Evolutionary conservation across 2,113 vertebrate species (phyloP), one percentile per base, ranked within the genome.

Genomic region (Cichladusa arquata): DNA sequence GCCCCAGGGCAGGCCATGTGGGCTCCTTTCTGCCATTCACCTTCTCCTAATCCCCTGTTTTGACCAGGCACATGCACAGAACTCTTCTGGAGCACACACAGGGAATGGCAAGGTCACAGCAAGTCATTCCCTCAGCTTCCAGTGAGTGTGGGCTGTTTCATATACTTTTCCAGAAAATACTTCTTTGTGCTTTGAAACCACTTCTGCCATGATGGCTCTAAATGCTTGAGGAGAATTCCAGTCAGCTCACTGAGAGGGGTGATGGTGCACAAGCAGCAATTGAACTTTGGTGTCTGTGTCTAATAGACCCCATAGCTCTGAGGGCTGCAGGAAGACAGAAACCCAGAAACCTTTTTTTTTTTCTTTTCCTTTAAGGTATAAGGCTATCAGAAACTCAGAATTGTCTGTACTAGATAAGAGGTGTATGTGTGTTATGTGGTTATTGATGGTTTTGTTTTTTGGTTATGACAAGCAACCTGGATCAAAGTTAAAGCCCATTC

Each of bases 51-150:
- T 66, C 31, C 4, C 23, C 14, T 0, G 2, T 47, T 42, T 47
- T 6, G 1, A 53, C 5, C 12, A 45, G 23, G 20, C 0, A 0
- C 0, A 0, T 22, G 1, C 33, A 33, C 23, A 42, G 57, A 57
- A 5, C 25, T 69, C 36, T 86, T n/a, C 47, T 58, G 42, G 42
- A 61, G 22, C 1, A 2, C 1, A 3, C 24, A 40, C 19, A 40
- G 22, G 48, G 51, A 89, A 71, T 0, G 13, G 62, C 56, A 79
- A 79, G 0, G 0, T 16, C 36, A 19, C 36, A 71, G 58, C 12
- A 66, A 86, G 42, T 34, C 57, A 65, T 70, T 86, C 67, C 50
- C 48, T 26, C 19, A 50, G 15, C 33, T 93, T 91, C 36, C 14
- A 48, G 25, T 0, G 1, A 71, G 15, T 2, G 9, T 61, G 62